These are phyloP conservation scores for Martes martes DNA, from an alignment of 2,113 vertebrate genomes.

Conservation along the genomic window DNA sequence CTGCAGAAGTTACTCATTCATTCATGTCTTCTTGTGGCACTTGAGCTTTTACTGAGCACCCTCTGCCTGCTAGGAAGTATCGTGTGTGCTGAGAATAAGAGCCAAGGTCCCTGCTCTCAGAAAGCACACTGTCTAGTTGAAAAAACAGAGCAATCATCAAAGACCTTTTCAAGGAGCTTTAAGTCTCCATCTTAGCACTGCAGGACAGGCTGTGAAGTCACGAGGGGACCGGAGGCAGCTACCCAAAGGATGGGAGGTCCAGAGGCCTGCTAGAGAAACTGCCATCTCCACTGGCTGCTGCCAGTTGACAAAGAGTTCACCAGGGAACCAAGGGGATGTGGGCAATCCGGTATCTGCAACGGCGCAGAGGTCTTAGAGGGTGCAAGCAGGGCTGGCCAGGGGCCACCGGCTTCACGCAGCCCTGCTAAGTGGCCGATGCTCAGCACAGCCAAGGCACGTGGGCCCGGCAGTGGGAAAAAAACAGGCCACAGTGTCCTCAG, in stretches of 20 bases:
- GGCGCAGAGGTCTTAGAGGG: neutral
- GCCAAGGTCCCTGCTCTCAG: neutral
- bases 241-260: neutral
- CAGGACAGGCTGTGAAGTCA: neutral
- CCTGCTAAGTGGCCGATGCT: neutral
- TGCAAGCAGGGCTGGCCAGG: neutral
- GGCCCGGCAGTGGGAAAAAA: neutral
- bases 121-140: neutral
- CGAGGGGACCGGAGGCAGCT: neutral
- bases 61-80: neutral
- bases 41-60: neutral
- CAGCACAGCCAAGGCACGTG: neutral
- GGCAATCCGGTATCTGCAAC: rapidly evolving
- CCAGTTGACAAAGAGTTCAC: neutral
- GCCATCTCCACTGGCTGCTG: neutral
- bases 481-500: neutral
- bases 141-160: neutral
- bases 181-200: neutral
- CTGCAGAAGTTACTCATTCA: neutral
- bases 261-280: neutral
- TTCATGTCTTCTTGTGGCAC: neutral
- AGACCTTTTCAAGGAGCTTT: neutral
- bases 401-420: neutral
- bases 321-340: neutral
- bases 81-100: neutral